Evolutionary conservation across 2,888 invertebrate genomes (phyloP).

Genomic region (Phalera bucephala): DNA sequence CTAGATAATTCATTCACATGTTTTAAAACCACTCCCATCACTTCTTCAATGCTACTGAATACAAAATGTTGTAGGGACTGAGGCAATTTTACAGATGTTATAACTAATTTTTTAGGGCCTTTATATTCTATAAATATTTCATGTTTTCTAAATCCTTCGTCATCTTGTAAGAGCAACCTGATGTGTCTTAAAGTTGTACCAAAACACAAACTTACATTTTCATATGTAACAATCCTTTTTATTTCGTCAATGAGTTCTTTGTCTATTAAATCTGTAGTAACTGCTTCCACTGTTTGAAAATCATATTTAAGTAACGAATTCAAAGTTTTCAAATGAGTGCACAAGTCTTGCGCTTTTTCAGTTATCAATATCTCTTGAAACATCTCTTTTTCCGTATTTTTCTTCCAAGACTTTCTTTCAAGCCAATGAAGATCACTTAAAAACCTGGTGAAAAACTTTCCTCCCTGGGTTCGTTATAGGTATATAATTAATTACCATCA

Average conservation of each 20-base stretch:
- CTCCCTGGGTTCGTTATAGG: no score
- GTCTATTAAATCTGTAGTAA: conserved; percentile 46
- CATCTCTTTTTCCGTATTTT: not conserved
- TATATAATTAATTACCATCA: no score
- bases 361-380: not conserved
- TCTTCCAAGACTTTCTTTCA: no score
- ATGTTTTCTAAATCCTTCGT: conserved; percentile 46
- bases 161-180: conserved; percentile 52
- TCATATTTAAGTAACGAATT: conserved; percentile 4
- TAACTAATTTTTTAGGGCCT: conserved; percentile 42
- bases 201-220: conserved; percentile 45
- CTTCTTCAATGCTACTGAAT: conserved; percentile 48
- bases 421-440: no score
- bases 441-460: no score
- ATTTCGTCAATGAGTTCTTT: conserved; percentile 54
- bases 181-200: conserved; percentile 61
- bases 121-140: conserved; percentile 51
- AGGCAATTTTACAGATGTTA: conserved; percentile 51
- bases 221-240: conserved; percentile 19
- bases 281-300: conserved; percentile 6
- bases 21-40: conserved; percentile 39
- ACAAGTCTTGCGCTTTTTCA: conserved; percentile 8
- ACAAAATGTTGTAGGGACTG: conserved; percentile 50
- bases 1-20: conserved; percentile 44
- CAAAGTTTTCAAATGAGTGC: conserved; percentile 11